Percentiles rank a stretch among this genome's conserved stretches.
Evolutionary conservation across 2,113 vertebrate genomes (phyloP).

Genomic region (Atrichornis clamosus): DNA sequence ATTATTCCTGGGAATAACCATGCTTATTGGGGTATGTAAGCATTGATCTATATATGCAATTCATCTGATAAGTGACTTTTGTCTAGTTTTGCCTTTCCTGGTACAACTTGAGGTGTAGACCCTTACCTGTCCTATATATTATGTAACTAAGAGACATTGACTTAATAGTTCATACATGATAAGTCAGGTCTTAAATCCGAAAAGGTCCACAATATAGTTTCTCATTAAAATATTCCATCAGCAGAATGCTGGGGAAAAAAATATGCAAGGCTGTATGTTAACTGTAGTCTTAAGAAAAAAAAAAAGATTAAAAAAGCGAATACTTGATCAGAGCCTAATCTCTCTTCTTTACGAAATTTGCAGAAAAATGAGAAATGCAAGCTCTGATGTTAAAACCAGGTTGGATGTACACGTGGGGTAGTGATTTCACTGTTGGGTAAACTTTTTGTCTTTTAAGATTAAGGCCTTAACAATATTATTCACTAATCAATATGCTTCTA

Average conservation of each 20-base stretch:
- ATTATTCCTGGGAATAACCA: not conserved
- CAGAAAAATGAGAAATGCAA: not conserved
- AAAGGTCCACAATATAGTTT: not conserved
- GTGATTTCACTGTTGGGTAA: not conserved
- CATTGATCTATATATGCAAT: not conserved
- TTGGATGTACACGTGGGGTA: not conserved
- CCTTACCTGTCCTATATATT: not conserved
- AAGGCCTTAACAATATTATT: not conserved
- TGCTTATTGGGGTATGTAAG: not conserved
- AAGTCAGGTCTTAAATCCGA: not conserved
- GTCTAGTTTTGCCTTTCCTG: not conserved
- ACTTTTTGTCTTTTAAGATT: not conserved
- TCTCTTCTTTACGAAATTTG: not conserved
- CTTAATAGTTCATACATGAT: not conserved
- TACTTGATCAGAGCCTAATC: not conserved
- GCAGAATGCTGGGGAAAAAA: not conserved
- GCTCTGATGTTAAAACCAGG: not conserved
- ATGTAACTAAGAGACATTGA: not conserved
- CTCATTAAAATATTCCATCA: not conserved
- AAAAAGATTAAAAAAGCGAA: not conserved
- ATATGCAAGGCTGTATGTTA: not conserved
- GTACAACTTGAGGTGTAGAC: not conserved
- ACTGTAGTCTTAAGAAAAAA: not conserved
- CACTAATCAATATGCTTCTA: not conserved
- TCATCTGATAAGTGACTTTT: not conserved